Base-by-base conservation (phyloP, 2,113 vertebrate genomes). In the Pyxicephalus adspersus region DNA sequence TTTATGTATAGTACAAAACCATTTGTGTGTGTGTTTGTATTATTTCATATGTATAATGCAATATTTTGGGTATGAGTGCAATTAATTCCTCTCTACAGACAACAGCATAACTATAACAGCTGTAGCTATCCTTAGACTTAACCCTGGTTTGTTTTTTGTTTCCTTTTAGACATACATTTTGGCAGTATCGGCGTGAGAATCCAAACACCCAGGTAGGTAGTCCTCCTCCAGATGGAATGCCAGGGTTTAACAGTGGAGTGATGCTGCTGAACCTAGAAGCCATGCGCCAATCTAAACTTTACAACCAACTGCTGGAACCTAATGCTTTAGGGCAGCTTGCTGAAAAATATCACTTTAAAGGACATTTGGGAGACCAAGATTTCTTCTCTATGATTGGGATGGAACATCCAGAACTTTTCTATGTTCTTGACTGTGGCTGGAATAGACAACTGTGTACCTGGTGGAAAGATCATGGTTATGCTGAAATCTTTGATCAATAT, bases 351-450 rank as follows among this genome's bases (percentile, higher is more conserved):
- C 95, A 88, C 89, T 98, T 99, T 89, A 93, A 91, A 64, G 97
- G 98, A 18, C 96, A 99, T 87, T 93, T 99, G 0, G 98, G 98
- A 0, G 98, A 99, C 88, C 98, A 99, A 88, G 98, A 99, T 91
- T 99, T 99, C 91, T 99, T 98, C 87, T 96, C 96, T 34, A 95
- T 99, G 95, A 95, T 96, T 0, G 96, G 97, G 84, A 98, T 99
- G 97, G 96, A 98, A 89, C 95, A 98, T 63, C 96, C 95, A 0
- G 91, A 93, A 74, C 93, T 99, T 23, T 99, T 99, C 88, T 91
- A 96, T 0, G 84, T 92, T 9, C 92, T 99, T 2, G 86, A 93
- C 76, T 99, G 98, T 16, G 94, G 96, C 0, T 98, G 96, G 97
- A 99, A 99, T 92, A 91, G 96, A 16, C 98, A 99, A 90, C 93